Conservation (phyloP, 2,797 vertebrate species). For the Smutsia temminckii region DNA sequence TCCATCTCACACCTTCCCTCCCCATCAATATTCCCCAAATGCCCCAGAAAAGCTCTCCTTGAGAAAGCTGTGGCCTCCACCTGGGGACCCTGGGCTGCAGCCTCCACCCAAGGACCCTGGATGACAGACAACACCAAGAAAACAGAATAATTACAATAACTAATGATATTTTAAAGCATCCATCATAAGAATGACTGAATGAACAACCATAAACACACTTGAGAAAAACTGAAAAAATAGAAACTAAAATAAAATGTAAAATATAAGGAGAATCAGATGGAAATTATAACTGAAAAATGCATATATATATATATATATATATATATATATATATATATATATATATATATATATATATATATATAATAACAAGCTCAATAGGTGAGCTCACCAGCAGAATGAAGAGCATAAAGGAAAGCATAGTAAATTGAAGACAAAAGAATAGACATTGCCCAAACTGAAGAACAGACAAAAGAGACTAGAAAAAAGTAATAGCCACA, state of each 20-base stretch:
- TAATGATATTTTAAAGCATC: not conserved
- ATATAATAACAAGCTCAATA: not conserved
- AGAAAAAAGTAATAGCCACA: not conserved
- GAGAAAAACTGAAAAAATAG: not conserved
- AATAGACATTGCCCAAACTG: not conserved
- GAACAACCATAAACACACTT: not conserved
- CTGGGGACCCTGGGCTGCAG: no score
- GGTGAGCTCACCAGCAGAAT: not conserved
- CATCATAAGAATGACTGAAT: not conserved
- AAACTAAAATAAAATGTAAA: not conserved
- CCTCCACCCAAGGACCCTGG: no score
- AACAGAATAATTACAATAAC: not conserved
- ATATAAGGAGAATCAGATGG: not conserved
- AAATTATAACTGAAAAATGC: not conserved
- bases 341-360: no score
- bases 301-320: not conserved
- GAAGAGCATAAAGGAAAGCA: not conserved
- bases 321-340: no score
- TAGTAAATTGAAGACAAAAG: not conserved
- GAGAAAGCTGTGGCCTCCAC: no score
- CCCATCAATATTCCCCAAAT: not conserved
- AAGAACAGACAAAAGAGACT: not conserved
- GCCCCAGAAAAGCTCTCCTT: rapidly evolving
- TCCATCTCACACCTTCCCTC: not conserved
- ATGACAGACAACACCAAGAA: not conserved